Base-by-base conservation (phyloP, 2,797 vertebrate genomes). In the Periophthalmus magnuspinnatus region DNA sequence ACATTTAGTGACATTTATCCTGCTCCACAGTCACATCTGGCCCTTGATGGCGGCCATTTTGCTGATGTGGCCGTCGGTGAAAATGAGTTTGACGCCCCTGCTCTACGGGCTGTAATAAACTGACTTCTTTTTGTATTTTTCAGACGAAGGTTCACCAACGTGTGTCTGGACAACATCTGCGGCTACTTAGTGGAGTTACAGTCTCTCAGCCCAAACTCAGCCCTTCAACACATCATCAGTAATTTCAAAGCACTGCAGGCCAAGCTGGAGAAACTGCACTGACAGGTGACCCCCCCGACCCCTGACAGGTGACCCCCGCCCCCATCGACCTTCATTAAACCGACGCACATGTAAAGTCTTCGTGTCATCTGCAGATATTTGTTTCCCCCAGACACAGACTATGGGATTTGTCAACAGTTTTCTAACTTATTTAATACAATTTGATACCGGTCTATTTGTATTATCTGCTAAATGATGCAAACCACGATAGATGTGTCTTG, bases 181-280 rank as follows among this genome's bases (percentile, higher is more conserved):
- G 94, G 95, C 47, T 99, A 99, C 81, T 93, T 99, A 13, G 97
- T 99, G 80, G 97, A 99, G 87, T 93, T 99, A 69, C 97, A 99
- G 84, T 97, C 97, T 8, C 92, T 98, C 86, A 97, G 94, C 71
- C 96, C 96, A 0, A 97, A 94, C 8, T 59, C 88, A 0, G 81
- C 84, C 14, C 94, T 98, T 69, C 96, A 98, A 63, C 90, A 93
- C 36, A 95, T 90, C 47, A 93, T 95, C 38, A 95, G 95, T 52
- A 97, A 98, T 89, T 99, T 99, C 82, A 99, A 97, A 86, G 95
- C 96, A 11, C 93, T 99, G 67, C 98, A 99, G 82, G 95, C 95
- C 38, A 98, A 98, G 84, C 91, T 99, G 85, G 97, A 98, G 82
- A 94, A 95, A 41, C 93, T 99, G 71, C 95, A 96, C 73, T 98